Evolutionary conservation across 2,797 vertebrate species (phyloP).

Genomic region (Rhabdophis nuchalis): DNA sequence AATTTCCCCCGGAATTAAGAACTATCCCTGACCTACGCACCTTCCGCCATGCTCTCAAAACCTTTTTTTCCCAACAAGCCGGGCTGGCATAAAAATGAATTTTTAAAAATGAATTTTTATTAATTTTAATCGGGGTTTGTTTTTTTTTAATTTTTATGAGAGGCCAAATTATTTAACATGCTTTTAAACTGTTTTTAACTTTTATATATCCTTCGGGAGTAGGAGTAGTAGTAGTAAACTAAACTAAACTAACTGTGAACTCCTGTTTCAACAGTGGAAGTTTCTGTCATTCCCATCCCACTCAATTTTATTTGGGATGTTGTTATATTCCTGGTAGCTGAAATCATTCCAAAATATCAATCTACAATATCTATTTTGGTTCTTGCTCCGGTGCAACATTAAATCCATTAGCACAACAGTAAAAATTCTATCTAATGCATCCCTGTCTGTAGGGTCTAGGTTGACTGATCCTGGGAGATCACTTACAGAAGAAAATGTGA

Average conservation of each 20-base stretch:
- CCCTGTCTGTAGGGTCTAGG: neutral
- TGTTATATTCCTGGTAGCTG: neutral
- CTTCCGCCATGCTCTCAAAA: too few species aligned
- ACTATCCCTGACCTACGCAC: too few species aligned
- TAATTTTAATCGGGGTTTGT: too few species aligned
- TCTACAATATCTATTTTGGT: neutral
- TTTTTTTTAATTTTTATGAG: too few species aligned
- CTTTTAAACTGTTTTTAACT: too few species aligned
- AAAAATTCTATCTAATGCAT: neutral
- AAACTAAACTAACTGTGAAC: neutral
- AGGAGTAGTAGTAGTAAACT: too few species aligned
- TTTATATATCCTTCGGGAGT: too few species aligned
- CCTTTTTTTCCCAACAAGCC: too few species aligned
- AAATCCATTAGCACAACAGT: neutral
- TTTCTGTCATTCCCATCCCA: neutral
- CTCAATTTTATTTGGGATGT: neutral
- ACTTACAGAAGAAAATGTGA: neutral
- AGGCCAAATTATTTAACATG: too few species aligned
- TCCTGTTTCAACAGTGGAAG: neutral
- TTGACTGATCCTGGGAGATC: slow-evolving; percentile 5
- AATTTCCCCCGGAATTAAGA: too few species aligned
- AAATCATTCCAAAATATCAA: neutral
- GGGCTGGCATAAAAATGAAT: too few species aligned
- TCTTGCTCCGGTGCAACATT: slow-evolving; percentile 4
- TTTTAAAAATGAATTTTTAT: too few species aligned